Evolutionary conservation across 2,113 vertebrate genomes (phyloP).

Genomic region (Nesoenas mayeri): DNA sequence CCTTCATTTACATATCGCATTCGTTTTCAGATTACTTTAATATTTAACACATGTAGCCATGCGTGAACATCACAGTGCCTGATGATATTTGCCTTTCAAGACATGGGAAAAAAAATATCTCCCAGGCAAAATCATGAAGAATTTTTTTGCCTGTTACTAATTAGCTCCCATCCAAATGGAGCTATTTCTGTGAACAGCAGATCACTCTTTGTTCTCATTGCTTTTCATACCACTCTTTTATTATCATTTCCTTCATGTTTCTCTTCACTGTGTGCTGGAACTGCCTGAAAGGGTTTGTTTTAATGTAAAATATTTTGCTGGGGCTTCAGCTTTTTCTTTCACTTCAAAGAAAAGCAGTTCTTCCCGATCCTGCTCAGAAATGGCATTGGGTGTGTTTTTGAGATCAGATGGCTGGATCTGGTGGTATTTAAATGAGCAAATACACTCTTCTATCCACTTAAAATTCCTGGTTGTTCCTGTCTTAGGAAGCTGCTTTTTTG

Average conservation of each 20-base stretch:
- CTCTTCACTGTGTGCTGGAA: background rate
- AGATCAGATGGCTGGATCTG: background rate
- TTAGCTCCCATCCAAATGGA: background rate
- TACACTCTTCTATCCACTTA: background rate
- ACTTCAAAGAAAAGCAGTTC: background rate
- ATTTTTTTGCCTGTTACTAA: conserved; percentile 37
- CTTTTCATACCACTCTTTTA: background rate
- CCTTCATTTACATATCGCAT: conserved; percentile 27
- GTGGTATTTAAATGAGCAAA: background rate
- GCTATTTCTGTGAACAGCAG: background rate
- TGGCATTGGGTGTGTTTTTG: background rate
- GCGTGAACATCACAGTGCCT: conserved; percentile 27
- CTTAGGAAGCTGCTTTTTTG: background rate
- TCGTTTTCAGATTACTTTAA: conserved; percentile 20
- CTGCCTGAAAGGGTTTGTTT: background rate
- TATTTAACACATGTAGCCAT: conserved; percentile 48
- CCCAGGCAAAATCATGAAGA: conserved; percentile 34
- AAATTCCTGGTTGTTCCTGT: background rate
- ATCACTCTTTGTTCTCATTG: conserved; percentile 15
- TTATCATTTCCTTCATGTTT: background rate
- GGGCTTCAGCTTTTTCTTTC: background rate
- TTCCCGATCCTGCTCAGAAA: background rate
- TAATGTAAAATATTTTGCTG: background rate
- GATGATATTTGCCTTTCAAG: conserved; percentile 57
- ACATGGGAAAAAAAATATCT: conserved; percentile 14